Percentiles rank a stretch among this genome's conserved stretches.
Conservation (phyloP, 92 coral and sea anemone genomes). For the Paragorgia papillata region DNA sequence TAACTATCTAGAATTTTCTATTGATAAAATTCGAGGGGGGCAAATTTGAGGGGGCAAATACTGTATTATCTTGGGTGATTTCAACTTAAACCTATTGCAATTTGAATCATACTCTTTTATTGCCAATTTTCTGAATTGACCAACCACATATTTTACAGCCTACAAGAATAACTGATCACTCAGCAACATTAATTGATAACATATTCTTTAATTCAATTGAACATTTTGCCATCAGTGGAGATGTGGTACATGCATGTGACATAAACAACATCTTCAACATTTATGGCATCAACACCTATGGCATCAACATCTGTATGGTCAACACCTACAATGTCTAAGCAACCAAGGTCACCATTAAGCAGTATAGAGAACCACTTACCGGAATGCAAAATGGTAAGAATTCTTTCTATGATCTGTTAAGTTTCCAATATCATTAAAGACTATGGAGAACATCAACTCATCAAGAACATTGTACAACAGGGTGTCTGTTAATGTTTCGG, state of each 20-base stretch:
- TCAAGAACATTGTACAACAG: too few relatives aligned
- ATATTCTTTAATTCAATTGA: slow-evolving; percentile 57
- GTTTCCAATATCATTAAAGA: too few relatives aligned
- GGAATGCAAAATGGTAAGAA: too few relatives aligned
- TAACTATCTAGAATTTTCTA: neutral
- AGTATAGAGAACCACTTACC: too few relatives aligned
- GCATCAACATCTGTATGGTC: too few relatives aligned
- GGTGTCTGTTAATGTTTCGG: too few relatives aligned
- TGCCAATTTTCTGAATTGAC: neutral
- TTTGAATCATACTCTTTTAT: neutral
- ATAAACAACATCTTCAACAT: slow-evolving; percentile 39
- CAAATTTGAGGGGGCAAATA: too few relatives aligned
- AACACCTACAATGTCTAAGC: too few relatives aligned
- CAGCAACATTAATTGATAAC: slow-evolving; percentile 60
- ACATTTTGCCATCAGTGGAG: slow-evolving; percentile 51
- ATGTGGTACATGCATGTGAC: slow-evolving; percentile 46
- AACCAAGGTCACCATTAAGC: too few relatives aligned
- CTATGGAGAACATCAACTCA: too few relatives aligned
- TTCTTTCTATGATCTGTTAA: too few relatives aligned
- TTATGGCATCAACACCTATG: slow-evolving; percentile 21
- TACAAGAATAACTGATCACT: slow-evolving; percentile 56
- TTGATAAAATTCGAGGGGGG: neutral
- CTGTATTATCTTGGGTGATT: slow-evolving; percentile 20
- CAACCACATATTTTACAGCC: slow-evolving; percentile 58
- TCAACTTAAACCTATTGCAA: slow-evolving; percentile 14